Evolutionary conservation across 2,113 vertebrate species (phyloP).

Genomic region (Callocephalon fimbriatum): DNA sequence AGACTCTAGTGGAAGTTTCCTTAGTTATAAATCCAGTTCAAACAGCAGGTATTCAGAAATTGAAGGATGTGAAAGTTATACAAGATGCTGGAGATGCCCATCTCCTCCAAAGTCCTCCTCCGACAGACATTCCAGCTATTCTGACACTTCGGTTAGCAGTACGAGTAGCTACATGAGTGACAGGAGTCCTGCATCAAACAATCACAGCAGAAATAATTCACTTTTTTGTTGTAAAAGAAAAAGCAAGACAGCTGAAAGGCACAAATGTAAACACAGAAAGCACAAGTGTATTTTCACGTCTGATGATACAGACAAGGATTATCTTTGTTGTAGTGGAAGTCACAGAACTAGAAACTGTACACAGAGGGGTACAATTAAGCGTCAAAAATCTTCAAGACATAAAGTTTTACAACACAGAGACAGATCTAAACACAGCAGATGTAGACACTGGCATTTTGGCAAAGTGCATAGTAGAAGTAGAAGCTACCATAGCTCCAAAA

Average conservation of each 20-base stretch:
- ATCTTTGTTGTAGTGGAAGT: not conserved
- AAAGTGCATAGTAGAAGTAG: not conserved
- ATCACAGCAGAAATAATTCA: slow-evolving; percentile 9
- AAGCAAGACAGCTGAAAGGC: slow-evolving; percentile 56
- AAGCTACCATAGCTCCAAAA: slow-evolving; percentile 37
- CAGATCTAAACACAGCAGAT: slow-evolving; percentile 66
- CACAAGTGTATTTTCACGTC: slow-evolving; percentile 66
- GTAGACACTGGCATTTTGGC: not conserved
- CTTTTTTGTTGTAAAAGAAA: slow-evolving; percentile 63
- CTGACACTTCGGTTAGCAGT: slow-evolving; percentile 49
- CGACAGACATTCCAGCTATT: slow-evolving; percentile 53
- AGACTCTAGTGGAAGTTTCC: slow-evolving; percentile 31
- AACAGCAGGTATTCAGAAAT: slow-evolving; percentile 47
- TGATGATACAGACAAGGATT: not conserved
- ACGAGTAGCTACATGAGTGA: slow-evolving; percentile 30
- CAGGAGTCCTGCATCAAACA: not conserved
- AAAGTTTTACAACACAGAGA: slow-evolving; percentile 75
- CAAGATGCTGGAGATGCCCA: slow-evolving; percentile 34
- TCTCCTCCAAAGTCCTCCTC: slow-evolving; percentile 56
- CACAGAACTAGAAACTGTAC: slow-evolving; percentile 45
- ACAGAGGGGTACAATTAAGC: slow-evolving; percentile 39
- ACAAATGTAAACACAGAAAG: slow-evolving; percentile 69
- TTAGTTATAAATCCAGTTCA: slow-evolving; percentile 43
- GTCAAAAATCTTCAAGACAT: slow-evolving; percentile 54
- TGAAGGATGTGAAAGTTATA: slow-evolving; percentile 43